Evolutionary conservation across 2,113 vertebrate genomes (phyloP).

Genomic region (Zapus hudsonius): DNA sequence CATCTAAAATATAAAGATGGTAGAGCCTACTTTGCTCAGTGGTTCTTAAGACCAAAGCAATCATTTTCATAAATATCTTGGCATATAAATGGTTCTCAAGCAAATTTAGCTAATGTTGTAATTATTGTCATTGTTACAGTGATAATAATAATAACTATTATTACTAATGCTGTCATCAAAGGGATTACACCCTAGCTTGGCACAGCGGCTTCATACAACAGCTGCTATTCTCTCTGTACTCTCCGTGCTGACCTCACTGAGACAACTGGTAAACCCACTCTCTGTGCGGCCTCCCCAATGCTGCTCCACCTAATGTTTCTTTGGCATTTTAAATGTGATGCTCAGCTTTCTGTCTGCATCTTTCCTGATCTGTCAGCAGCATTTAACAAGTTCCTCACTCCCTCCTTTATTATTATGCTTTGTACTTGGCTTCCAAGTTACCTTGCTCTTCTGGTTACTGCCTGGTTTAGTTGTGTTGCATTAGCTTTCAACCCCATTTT

Average conservation of each 20-base stretch:
- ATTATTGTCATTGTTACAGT: conserved; percentile 43
- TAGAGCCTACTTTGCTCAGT: not conserved
- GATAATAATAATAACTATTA: not conserved
- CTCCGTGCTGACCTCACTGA: not conserved
- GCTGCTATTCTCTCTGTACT: not conserved
- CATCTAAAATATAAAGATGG: conserved; percentile 32
- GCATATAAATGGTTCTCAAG: not conserved
- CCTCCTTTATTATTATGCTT: not conserved
- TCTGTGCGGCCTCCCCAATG: not conserved
- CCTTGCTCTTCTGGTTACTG: not conserved
- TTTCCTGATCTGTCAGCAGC: not conserved
- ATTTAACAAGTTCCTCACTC: not conserved
- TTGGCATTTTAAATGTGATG: not conserved
- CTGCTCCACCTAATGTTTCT: not conserved
- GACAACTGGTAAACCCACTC: not conserved
- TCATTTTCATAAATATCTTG: conserved; percentile 21
- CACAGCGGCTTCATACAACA: not conserved
- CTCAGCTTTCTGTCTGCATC: not conserved
- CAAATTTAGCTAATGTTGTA: conserved; percentile 41
- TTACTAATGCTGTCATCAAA: not conserved
- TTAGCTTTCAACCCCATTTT: too few species aligned
- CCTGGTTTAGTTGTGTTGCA: not conserved
- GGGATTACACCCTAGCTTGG: not conserved
- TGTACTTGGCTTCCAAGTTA: not conserved
- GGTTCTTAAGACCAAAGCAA: not conserved